A percentile compares a stretch with the other conserved stretches of the same genome.
Evolutionary conservation across 2,888 invertebrate species (phyloP).

Genomic region (Pterobdella sp.): DNA sequence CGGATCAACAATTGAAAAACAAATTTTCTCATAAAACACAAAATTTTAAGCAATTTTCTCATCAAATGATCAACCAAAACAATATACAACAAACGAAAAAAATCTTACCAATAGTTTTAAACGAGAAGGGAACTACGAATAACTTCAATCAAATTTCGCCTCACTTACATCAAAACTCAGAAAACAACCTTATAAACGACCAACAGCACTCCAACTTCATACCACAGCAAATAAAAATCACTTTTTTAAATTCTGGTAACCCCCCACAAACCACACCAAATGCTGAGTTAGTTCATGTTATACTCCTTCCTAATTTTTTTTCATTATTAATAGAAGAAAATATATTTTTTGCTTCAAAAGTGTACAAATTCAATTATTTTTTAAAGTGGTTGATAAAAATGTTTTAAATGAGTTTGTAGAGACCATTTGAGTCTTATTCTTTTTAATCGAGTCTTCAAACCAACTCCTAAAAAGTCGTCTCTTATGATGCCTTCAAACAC

Average conservation of each 20-base stretch:
- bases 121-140: background rate
- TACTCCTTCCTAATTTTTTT: too few species aligned
- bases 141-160: background rate
- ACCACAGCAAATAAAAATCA: background rate
- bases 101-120: too few species aligned
- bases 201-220: constrained; percentile 4
- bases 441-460: too few species aligned
- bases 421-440: too few species aligned
- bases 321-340: too few species aligned
- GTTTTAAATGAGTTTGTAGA: too few species aligned
- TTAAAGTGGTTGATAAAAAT: too few species aligned
- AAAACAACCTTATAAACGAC: background rate
- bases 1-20: background rate
- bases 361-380: too few species aligned
- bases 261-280: background rate
- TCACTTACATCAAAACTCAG: background rate
- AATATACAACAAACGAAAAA: background rate
- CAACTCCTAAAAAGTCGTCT: too few species aligned
- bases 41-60: background rate
- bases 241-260: background rate
- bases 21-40: background rate
- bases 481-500: too few species aligned
- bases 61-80: background rate
- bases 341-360: too few species aligned
- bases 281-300: background rate